These are phyloP conservation scores for Phaetusa simplex DNA, from an alignment of 2,113 vertebrate genomes.

Conservation along the genomic window DNA sequence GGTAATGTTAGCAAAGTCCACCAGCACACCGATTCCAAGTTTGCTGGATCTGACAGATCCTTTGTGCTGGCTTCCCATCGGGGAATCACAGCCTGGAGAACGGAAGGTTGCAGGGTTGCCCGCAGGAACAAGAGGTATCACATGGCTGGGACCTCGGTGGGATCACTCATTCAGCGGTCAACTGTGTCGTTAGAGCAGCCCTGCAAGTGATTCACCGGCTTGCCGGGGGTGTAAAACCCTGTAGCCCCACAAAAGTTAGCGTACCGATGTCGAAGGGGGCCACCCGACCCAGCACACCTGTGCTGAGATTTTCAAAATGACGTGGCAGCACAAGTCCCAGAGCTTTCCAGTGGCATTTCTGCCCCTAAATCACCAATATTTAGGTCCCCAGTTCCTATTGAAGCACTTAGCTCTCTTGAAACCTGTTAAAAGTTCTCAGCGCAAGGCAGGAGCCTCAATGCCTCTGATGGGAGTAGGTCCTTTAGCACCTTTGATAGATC, in stretches of 20 bases:
- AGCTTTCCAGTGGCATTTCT: rapidly evolving
- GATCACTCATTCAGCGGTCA: not conserved
- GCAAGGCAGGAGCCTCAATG: not conserved
- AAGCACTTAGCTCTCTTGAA: not conserved
- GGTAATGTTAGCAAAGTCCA: not conserved
- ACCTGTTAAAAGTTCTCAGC: too few species aligned
- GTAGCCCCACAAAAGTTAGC: not conserved
- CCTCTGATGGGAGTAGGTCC: rapidly evolving
- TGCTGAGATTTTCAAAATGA: not conserved
- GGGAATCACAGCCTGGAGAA: not conserved
- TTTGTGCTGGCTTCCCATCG: not conserved
- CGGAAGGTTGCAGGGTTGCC: not conserved
- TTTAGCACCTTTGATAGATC: rapidly evolving
- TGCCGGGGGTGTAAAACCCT: rapidly evolving
- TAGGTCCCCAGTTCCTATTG: too few species aligned
- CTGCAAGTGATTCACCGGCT: not conserved
- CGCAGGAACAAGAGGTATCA: not conserved
- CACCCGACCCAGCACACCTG: rapidly evolving
- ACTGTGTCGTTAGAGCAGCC: not conserved
- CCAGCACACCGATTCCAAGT: not conserved
- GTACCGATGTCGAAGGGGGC: rapidly evolving
- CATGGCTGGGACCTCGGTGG: rapidly evolving
- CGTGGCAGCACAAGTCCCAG: rapidly evolving
- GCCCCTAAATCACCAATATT: not conserved
- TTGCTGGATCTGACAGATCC: not conserved